Percentiles rank a stretch among this genome's conserved stretches.
Conservation (phyloP, 2,797 vertebrate species). For the Varecia variegata region DNA sequence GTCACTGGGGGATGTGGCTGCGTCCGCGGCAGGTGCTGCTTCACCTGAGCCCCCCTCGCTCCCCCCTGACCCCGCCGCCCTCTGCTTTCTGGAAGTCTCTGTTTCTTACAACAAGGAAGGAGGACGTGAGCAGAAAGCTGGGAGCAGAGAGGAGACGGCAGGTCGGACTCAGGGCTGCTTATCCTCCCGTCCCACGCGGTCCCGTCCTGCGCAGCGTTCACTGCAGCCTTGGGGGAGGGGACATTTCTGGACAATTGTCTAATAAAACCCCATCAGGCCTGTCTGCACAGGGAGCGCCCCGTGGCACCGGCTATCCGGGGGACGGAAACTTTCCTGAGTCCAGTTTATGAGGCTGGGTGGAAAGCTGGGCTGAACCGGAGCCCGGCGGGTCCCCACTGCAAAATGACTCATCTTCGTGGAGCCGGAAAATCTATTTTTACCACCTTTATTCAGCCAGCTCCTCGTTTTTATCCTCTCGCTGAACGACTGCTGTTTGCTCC, state of each 20-base stretch:
- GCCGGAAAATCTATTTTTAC: slow-evolving; percentile 71
- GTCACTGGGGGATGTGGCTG: accelerated
- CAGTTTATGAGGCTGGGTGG: slow-evolving; percentile 60
- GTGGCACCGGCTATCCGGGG: neutral
- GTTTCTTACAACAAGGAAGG: neutral
- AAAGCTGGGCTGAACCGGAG: slow-evolving; percentile 49
- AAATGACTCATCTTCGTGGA: slow-evolving; percentile 61
- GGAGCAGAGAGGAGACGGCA: accelerated
- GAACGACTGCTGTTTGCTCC: slow-evolving; percentile 42
- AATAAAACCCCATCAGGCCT: slow-evolving; percentile 42
- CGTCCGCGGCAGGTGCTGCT: accelerated
- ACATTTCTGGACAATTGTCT: neutral
- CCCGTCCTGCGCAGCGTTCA: neutral
- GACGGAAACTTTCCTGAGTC: slow-evolving; percentile 57
- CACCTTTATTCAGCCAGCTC: slow-evolving; percentile 61
- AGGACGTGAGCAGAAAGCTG: neutral
- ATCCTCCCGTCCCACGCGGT: neutral
- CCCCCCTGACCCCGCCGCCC: neutral
- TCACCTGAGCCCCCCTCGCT: accelerated
- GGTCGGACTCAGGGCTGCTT: neutral
- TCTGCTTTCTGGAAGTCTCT: neutral
- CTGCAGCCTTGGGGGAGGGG: neutral
- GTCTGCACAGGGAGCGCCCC: slow-evolving; percentile 6
- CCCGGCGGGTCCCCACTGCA: slow-evolving; percentile 47
- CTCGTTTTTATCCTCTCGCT: slow-evolving; percentile 51